These are phyloP conservation scores for Oreochromis aureus DNA, from an alignment of 2,113 vertebrate genomes.

Conservation along the genomic window DNA sequence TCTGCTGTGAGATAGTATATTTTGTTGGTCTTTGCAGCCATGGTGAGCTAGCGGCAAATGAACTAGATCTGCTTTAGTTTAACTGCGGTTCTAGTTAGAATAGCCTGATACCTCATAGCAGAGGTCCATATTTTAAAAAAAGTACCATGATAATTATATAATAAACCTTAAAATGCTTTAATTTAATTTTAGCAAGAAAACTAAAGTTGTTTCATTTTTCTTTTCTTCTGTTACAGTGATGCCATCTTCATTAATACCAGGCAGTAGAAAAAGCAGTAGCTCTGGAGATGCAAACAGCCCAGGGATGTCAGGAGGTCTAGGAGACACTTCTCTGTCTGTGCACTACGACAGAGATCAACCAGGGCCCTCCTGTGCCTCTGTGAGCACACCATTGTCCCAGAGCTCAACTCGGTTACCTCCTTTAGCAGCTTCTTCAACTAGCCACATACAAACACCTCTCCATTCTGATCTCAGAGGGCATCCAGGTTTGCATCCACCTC, in stretches of 20 bases:
- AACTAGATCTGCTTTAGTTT: background rate
- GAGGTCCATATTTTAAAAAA: fast-evolving
- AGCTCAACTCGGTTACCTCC: background rate
- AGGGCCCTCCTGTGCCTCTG: background rate
- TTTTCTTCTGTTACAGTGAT: slow-evolving; percentile 62
- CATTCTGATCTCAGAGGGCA: slow-evolving; percentile 21
- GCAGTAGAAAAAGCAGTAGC: slow-evolving; percentile 5
- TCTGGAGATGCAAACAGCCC: slow-evolving; percentile 43
- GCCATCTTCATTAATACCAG: slow-evolving; percentile 46
- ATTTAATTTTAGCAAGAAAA: background rate
- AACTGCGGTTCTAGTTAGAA: background rate
- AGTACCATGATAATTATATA: background rate
- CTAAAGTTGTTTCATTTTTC: background rate
- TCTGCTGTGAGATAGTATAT: background rate
- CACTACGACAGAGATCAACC: slow-evolving; percentile 6
- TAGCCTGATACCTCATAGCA: background rate
- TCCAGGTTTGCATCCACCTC: slow-evolving; percentile 39
- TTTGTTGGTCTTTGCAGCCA: background rate
- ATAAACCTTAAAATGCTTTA: background rate
- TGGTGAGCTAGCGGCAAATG: background rate
- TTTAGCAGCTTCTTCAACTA: background rate
- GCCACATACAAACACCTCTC: background rate
- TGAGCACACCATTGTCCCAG: background rate
- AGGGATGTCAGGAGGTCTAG: slow-evolving; percentile 11
- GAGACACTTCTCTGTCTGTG: slow-evolving; percentile 37